Evolutionary conservation across 2,888 invertebrate species (phyloP).

Genomic region (Acanthoscelides obtectus): DNA sequence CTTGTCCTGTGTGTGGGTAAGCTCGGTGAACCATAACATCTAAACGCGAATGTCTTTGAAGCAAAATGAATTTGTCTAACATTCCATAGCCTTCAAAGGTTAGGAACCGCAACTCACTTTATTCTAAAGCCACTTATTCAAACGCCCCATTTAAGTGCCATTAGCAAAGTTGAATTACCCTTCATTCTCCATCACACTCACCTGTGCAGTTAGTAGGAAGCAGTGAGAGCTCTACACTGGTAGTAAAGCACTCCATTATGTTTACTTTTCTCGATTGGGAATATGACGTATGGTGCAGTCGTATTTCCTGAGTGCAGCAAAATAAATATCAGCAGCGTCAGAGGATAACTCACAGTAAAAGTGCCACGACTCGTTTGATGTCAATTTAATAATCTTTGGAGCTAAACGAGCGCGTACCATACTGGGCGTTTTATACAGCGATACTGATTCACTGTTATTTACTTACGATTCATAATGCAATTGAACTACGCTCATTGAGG

Average conservation of each 20-base stretch:
- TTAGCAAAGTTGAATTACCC: neutral
- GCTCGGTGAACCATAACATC: too few relatives aligned
- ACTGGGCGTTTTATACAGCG: neutral
- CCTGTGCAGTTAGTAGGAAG: neutral
- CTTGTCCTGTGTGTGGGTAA: too few relatives aligned
- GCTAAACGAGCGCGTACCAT: neutral
- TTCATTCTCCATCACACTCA: too few relatives aligned
- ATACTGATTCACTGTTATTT: neutral
- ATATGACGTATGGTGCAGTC: neutral
- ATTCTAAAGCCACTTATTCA: neutral
- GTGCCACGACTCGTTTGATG: neutral
- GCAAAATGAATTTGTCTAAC: too few relatives aligned
- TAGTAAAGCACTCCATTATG: neutral
- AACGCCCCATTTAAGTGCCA: neutral
- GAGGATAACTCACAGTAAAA: neutral
- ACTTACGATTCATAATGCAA: too few relatives aligned
- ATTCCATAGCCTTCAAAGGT: too few relatives aligned
- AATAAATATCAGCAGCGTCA: neutral
- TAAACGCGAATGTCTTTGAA: too few relatives aligned
- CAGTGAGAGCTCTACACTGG: neutral
- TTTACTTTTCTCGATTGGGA: neutral
- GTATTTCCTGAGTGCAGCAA: neutral
- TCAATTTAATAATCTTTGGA: neutral
- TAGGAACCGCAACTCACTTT: too few relatives aligned
- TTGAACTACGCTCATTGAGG: too few relatives aligned